Evolutionary conservation across 2,113 vertebrate species (phyloP).

Genomic region (Setophaga petechia): DNA sequence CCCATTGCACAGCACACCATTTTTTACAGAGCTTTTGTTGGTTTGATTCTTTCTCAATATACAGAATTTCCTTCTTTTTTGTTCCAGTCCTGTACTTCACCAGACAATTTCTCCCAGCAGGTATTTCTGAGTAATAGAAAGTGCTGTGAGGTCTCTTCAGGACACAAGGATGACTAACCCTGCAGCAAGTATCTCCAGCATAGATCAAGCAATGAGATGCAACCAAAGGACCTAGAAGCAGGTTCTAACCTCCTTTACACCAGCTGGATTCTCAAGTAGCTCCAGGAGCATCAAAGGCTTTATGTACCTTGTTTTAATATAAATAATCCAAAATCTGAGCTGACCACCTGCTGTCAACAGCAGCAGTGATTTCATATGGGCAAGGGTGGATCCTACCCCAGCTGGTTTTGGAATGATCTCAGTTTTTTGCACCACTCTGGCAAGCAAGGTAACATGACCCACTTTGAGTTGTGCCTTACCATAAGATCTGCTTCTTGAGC

Average conservation of each 20-base stretch:
- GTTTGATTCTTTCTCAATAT: background rate
- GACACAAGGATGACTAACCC: conserved; percentile 31
- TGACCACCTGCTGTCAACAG: background rate
- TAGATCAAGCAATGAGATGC: background rate
- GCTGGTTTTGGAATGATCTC: background rate
- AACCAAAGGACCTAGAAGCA: background rate
- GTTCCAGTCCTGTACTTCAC: background rate
- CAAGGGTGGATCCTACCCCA: background rate
- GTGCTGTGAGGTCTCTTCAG: background rate
- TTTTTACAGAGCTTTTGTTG: background rate
- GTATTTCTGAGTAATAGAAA: background rate
- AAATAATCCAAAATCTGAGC: conserved; percentile 3
- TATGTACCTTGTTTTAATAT: background rate
- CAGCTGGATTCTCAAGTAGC: background rate
- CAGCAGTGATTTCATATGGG: background rate
- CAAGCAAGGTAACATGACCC: background rate
- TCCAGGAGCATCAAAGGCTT: background rate
- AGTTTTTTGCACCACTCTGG: background rate
- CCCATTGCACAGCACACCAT: background rate
- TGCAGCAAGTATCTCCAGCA: background rate
- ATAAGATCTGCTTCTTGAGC: background rate
- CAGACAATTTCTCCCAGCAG: background rate
- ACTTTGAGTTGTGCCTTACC: background rate
- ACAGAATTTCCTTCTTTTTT: background rate
- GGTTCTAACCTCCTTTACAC: background rate